Evolutionary conservation across 2,113 vertebrate genomes (phyloP).

Genomic region (Fukomys damarensis): DNA sequence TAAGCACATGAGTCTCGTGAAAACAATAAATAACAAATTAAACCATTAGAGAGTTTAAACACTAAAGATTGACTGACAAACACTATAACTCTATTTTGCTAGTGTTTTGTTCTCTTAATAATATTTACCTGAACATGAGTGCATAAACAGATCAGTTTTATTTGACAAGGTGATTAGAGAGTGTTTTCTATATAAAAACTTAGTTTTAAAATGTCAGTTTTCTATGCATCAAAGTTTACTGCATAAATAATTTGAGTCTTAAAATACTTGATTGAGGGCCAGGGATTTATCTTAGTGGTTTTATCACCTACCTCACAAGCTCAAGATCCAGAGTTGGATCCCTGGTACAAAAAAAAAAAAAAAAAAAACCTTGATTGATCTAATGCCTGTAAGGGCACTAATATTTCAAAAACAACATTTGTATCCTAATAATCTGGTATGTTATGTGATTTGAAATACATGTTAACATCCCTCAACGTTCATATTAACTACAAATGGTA

Average conservation of each 20-base stretch:
- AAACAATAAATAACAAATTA: slow-evolving; percentile 47
- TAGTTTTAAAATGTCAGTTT: slow-evolving; percentile 56
- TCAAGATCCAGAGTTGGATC: no score
- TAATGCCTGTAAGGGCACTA: slow-evolving; percentile 20
- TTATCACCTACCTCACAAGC: no score
- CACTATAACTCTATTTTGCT: slow-evolving; percentile 19
- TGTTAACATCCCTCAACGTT: slow-evolving; percentile 62
- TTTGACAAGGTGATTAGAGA: slow-evolving; percentile 2
- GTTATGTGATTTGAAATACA: slow-evolving; percentile 48
- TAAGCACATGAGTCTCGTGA: background rate
- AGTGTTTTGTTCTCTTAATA: background rate
- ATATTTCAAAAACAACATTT: slow-evolving; percentile 55
- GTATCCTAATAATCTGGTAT: slow-evolving; percentile 58
- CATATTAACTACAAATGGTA: slow-evolving; percentile 54
- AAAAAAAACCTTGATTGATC: background rate
- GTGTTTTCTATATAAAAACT: slow-evolving; percentile 43
- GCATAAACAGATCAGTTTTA: slow-evolving; percentile 40
- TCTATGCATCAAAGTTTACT: background rate
- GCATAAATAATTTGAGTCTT: slow-evolving; percentile 33
- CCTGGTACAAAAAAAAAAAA: no score
- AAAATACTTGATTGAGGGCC: background rate
- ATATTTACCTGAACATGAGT: slow-evolving; percentile 40
- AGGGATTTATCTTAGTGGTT: no score
- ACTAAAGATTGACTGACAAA: background rate
- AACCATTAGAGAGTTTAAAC: background rate